phyloP scores from a whole-genome alignment of 2,113 vertebrate species.

The Rhea americana region DNA sequence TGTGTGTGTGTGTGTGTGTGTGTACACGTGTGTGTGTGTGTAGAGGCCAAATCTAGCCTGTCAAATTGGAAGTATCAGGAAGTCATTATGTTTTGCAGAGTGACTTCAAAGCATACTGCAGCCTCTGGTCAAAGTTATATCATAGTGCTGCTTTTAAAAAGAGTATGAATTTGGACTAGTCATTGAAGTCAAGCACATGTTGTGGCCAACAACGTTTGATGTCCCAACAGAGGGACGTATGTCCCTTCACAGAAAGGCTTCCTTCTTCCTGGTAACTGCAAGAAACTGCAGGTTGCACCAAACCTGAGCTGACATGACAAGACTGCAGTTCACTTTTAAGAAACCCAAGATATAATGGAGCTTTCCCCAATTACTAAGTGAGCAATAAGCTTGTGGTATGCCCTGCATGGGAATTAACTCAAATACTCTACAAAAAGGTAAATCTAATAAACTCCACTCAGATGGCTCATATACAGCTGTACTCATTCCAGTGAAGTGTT shows the following conservation, averaged over 20 bases:
- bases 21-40: too few species aligned
- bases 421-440: neutral
- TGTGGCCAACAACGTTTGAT: neutral
- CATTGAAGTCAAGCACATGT: neutral
- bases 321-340: neutral
- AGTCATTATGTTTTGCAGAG: neutral
- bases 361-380: neutral
- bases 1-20: too few species aligned
- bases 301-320: fast-evolving
- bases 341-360: neutral
- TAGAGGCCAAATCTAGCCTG: neutral
- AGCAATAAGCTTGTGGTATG: neutral
- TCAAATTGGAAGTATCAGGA: neutral
- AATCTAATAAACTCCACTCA: neutral
- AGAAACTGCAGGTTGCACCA: neutral
- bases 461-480: neutral
- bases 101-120: neutral
- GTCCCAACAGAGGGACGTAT: neutral
- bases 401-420: neutral
- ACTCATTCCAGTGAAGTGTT: neutral
- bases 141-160: neutral
- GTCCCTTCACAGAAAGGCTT: neutral
- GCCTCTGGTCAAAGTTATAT: neutral
- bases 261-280: neutral
- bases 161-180: neutral